Conservation (phyloP, 2,888 invertebrate species). For the Liposcelis brunnea region DNA sequence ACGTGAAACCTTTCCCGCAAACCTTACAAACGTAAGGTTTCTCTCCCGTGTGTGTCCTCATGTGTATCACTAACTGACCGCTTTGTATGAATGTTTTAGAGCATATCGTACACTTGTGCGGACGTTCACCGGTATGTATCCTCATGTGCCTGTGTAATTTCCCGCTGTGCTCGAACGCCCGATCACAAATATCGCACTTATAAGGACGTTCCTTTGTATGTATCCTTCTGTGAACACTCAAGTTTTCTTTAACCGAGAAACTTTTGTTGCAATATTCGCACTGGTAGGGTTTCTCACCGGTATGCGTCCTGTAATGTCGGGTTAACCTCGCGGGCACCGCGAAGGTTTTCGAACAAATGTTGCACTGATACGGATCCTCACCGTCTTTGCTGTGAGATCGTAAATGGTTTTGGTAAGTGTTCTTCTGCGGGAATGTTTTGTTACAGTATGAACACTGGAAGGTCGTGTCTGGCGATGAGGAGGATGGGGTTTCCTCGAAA, state of each 20-base stretch:
- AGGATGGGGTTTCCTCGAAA: constrained; percentile 16
- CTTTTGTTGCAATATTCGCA: constrained; percentile 86
- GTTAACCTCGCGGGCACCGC: constrained; percentile 73
- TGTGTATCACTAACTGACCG: constrained; percentile 78
- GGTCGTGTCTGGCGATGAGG: constrained; percentile 23
- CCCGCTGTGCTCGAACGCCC: constrained; percentile 81
- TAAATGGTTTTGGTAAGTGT: constrained; percentile 51
- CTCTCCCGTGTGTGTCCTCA: constrained; percentile 76
- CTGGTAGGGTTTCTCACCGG: constrained; percentile 78
- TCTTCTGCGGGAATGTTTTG: constrained; percentile 56
- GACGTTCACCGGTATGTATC: constrained; percentile 78
- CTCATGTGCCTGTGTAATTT: constrained; percentile 80
- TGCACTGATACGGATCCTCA: constrained; percentile 68
- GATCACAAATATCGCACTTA: constrained; percentile 71
- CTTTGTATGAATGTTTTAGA: constrained; percentile 82
- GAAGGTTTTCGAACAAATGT: constrained; percentile 79
- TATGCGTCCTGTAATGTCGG: constrained; percentile 77
- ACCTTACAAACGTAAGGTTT: constrained; percentile 65
- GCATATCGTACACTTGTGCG: constrained; percentile 75
- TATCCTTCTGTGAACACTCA: constrained; percentile 72
- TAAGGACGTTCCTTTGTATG: constrained; percentile 86
- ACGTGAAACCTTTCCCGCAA: constrained; percentile 82
- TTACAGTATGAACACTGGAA: constrained; percentile 54
- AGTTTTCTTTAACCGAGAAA: constrained; percentile 82
- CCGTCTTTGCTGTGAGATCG: constrained; percentile 43